Percentiles rank a stretch among this genome's conserved stretches.
Evolutionary conservation across 2,113 vertebrate genomes (phyloP).

Genomic region (Dendrocopos noguchii): DNA sequence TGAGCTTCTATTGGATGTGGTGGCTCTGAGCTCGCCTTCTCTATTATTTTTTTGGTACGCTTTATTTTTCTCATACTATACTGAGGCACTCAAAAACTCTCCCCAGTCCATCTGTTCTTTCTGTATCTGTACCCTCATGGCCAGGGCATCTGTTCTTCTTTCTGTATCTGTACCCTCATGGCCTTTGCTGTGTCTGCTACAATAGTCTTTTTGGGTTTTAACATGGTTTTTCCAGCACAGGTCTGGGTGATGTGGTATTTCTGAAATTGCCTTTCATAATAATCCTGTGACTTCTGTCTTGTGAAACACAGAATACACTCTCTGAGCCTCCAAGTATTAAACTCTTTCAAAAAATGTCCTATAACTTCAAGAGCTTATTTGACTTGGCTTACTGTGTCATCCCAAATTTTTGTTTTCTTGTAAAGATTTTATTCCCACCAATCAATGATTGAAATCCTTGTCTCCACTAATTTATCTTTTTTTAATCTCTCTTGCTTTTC

Average conservation of each 20-base stretch:
- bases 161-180: not conserved
- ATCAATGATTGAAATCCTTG: not conserved
- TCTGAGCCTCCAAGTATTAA: not conserved
- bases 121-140: not conserved
- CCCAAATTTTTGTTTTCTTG: not conserved
- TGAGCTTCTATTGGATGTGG: not conserved
- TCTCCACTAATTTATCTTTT: not conserved
- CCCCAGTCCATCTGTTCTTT: not conserved
- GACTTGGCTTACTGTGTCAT: not conserved
- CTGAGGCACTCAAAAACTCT: not conserved
- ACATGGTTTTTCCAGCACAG: not conserved
- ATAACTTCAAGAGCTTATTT: not conserved
- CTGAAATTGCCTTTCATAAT: constrained; percentile 9
- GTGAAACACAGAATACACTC: not conserved
- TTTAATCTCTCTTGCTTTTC: not conserved
- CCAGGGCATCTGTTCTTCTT: not conserved
- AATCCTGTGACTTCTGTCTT: not conserved
- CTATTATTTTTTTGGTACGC: not conserved
- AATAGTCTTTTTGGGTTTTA: not conserved
- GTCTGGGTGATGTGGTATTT: not conserved
- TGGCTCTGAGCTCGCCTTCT: not conserved
- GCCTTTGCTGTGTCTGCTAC: not conserved
- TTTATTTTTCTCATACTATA: not conserved
- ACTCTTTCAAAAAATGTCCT: not conserved
- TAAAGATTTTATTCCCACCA: not conserved